Evolutionary conservation across 2,113 vertebrate genomes (phyloP), one percentile per base, ranked within the genome.

Genomic region (Pionites leucogaster): DNA sequence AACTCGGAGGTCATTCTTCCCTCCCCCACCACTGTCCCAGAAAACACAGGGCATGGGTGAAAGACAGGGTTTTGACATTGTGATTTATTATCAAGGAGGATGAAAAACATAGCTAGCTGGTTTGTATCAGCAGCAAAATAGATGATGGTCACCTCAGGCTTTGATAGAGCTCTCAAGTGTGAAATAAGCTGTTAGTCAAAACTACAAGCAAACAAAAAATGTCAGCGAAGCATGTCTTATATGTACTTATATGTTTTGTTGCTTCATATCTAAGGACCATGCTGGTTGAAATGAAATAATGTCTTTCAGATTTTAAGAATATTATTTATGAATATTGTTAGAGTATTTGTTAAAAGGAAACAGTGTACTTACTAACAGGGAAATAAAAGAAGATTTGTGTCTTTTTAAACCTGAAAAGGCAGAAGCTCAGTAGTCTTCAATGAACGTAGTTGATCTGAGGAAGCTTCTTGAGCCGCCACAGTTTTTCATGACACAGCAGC

Each of bases 1-100:
- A 75, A 63, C 25, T 70, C 0, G 0, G 64, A 68, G 76, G 53
- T 59, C 19, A 17, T 22, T 70, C 24, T 29, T 64, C 9, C 62
- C 8, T 57, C 41, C 13, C 50, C 63, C 27, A 4, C 17, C 9
- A 14, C 25, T 42, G 19, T 46, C 55, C 62, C 0, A 0, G 75
- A 68, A 69, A 88, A 33, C 52, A 37, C 5, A 2, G 42, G 44
- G 3, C 46, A 33, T 37, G 50, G 57, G 37, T 59, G 55, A 69
- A 41, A 37, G 68, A 13, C 63, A 55, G 17, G 9, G 1, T 68
- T 87, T 59, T 50, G 63, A 46, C 41, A 24, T 63, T 59, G 8
- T 44, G 20, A 55, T 79, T 52, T 62, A 42, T 76, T 88, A 37
- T 9, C 22, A 7, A 47, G 41, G 44, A 69, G 28, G 17, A 31